phyloP scores from a whole-genome alignment of 2,113 vertebrate species.

The Calonectris borealis region DNA sequence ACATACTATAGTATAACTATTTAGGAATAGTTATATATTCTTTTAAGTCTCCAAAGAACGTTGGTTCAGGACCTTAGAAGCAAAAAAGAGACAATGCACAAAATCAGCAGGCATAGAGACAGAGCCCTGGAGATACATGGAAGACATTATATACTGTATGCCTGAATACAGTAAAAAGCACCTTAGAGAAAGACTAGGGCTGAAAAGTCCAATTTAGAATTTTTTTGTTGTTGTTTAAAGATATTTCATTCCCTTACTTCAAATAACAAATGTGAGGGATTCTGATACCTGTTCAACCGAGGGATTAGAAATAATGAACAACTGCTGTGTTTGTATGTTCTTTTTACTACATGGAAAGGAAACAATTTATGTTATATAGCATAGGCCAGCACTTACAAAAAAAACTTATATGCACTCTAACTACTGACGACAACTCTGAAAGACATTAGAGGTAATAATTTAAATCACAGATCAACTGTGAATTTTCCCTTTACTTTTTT shows the following conservation, averaged over 20 bases:
- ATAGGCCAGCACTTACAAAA: background rate
- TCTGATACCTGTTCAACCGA: background rate
- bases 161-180: background rate
- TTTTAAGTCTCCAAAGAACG: background rate
- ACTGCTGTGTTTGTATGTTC: background rate
- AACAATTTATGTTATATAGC: background rate
- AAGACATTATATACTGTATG: background rate
- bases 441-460: background rate
- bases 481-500: background rate
- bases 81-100: background rate
- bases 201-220: background rate
- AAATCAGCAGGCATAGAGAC: background rate
- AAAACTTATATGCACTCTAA: background rate
- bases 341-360: background rate
- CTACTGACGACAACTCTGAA: background rate
- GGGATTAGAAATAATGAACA: background rate
- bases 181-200: background rate
- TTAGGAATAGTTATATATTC: background rate
- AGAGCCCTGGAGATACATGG: background rate
- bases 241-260: background rate
- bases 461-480: background rate
- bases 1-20: background rate
- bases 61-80: background rate
- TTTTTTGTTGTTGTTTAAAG: background rate
- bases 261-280: background rate